phyloP scores from a whole-genome alignment of 1,140 invertebrate species.

The Anoplolepis gracilipes region DNA sequence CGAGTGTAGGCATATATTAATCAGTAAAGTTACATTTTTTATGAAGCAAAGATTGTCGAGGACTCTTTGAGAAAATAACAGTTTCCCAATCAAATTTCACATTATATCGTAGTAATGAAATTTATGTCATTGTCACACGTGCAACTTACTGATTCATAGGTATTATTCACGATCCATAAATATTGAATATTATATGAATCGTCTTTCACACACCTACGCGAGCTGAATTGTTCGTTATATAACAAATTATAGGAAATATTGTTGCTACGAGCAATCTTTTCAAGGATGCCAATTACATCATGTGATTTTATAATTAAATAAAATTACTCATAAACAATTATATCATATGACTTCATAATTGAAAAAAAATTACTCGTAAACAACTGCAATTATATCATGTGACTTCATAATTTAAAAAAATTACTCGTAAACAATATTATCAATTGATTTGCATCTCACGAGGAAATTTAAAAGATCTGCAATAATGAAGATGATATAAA shows the following conservation, averaged over 20 bases:
- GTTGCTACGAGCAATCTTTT: background rate
- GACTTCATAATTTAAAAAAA: no score
- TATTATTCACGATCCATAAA: constrained; percentile 44
- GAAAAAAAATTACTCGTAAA: background rate
- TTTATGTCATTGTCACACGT: constrained; percentile 65
- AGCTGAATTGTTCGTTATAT: constrained; percentile 12
- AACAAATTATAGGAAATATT: constrained; percentile 41
- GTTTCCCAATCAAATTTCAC: background rate
- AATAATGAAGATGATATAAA: no score
- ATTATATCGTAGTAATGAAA: constrained; percentile 35
- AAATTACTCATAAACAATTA: no score
- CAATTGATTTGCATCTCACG: background rate
- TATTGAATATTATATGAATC: constrained; percentile 47
- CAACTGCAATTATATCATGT: background rate
- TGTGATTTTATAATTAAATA: no score
- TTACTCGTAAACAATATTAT: background rate
- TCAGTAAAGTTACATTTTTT: constrained; percentile 3
- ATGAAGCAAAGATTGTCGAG: background rate
- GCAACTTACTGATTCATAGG: constrained; percentile 30
- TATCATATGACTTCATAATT: no score
- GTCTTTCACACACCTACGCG: background rate
- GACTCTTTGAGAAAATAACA: constrained; percentile 30
- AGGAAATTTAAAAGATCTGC: no score
- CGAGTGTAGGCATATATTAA: background rate
- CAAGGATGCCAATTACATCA: background rate